Evolutionary conservation across 2,113 vertebrate genomes (phyloP), one percentile per base, ranked within the genome.

Genomic region (Aramus guarauna): DNA sequence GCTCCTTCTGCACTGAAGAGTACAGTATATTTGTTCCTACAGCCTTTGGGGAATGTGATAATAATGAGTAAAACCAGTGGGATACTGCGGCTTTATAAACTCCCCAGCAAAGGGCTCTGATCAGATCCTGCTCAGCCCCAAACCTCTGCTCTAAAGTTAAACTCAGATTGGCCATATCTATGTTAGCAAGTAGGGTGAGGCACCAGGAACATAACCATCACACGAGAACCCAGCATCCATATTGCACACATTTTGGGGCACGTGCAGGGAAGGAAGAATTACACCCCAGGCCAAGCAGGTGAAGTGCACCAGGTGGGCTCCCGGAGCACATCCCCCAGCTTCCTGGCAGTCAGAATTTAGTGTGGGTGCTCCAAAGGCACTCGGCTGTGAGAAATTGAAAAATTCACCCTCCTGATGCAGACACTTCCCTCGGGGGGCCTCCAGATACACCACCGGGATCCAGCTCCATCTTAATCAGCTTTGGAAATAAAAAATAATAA

Each of bases 191-290:
- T 6, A 16, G 15, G 6, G 6, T 7, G 30, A 7, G 17, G 34
- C 22, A 30, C 3, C 21, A 32, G 26, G 58, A 60, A 32, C 5
- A 22, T 4, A 48, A n/a, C 4, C 15, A 6, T 8, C 4, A 2
- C 0, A 0, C 2, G 10, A 26, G 56, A 66, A 7, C 13, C 15
- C 23, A 55, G 0, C 19, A 24, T 2, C 5, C 15, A 14, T 11
- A 34, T 1, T 20, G 22, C 17, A 63, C 32, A 7, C 0, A 1
- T 9, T n/a, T 52, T 64, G 3, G 14, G 18, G 12, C 9, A 32
- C 15, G 30, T 5, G 21, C 7, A 68, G 23, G 11, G 19, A 87
- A 82, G 27, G 6, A 58, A 62, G 12, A 26, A 23, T 32, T 15
- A 20, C 12, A 62, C 2, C 9, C 24, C 52, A 27, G 12, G 23